Evolutionary conservation across 2,797 vertebrate genomes (phyloP), one percentile per base, ranked within the genome.

Genomic region (Clamator glandarius): DNA sequence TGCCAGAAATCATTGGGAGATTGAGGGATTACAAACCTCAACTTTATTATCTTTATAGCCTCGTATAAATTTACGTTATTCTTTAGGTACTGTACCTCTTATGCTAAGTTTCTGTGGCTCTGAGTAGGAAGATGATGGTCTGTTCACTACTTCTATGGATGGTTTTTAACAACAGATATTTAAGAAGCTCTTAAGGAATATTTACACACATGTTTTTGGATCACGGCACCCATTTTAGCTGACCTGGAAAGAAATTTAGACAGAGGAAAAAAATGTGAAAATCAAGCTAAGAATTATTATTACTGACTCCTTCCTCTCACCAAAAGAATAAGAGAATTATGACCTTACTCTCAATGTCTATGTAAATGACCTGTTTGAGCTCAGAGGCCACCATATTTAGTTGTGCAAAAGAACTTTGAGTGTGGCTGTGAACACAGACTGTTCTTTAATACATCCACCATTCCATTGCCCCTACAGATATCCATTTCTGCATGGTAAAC

Each of bases 11-110:
- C 70, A 39, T 24, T 44, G 59, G 77, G 84, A 93, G 44, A 84
- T 11, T 26, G 66, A 48, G 59, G 33, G 83, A 73, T n/a, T 64
- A 41, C 66, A 96, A 93, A 73, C 20, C 50, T 95, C 81, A 33
- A 26, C 28, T 21, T 86, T 80, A 91, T 84, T 92, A 93, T 67
- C 55, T 92, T 94, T 96, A 87, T 23, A 87, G 39, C 39, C 61
- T 79, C 92, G 80, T 74, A 77, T 51, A 90, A 81, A 86, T 82
- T 51, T 28, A 67, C 20, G 48, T n/a, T 89, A 48, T 81, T 90
- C 39, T 90, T 93, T 63, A 86, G 55, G 17, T 67, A 61, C 26
- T 75, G 5, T 35, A 48, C 31, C 28, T 81, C 25, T 68, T 26
- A 67, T 5, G 31, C 16, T 23, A 55, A 46, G 8, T 68, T 80